A percentile compares a stretch with the other conserved stretches of the same genome.
These are phyloP conservation scores for Tubulanus polymorphus DNA, from an alignment of 2,888 invertebrate species.

Conservation along the genomic window DNA sequence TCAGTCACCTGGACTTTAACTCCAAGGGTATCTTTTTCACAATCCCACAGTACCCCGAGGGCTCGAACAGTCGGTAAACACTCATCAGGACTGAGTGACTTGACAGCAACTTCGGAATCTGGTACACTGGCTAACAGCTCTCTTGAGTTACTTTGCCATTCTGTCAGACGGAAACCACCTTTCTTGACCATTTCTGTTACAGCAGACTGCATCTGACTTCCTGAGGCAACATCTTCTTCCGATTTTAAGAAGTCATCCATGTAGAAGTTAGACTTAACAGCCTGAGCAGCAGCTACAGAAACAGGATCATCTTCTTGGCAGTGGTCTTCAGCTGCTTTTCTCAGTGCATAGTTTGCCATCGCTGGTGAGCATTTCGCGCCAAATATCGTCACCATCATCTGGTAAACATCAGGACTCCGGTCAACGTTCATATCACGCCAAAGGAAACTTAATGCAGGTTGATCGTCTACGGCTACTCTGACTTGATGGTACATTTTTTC, in stretches of 20 bases:
- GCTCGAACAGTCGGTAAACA: slow-evolving; percentile 4
- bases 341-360: slow-evolving; percentile 18
- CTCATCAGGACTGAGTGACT: slow-evolving; percentile 3
- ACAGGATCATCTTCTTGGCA: not conserved
- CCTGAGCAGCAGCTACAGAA: not conserved
- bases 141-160: slow-evolving; percentile 10
- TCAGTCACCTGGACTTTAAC: slow-evolving; percentile 1
- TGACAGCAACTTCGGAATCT: slow-evolving; percentile 1
- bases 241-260: slow-evolving; percentile 6
- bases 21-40: slow-evolving; percentile 4
- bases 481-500: slow-evolving; percentile 11
- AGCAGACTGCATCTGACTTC: not conserved
- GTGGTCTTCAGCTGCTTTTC: not conserved
- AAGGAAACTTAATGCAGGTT: slow-evolving; percentile 8
- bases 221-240: not conserved
- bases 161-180: slow-evolving; percentile 9
- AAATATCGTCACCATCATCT: slow-evolving; percentile 21
- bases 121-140: slow-evolving; percentile 8
- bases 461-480: slow-evolving; percentile 2
- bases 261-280: not conserved
- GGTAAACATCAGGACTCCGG: slow-evolving; percentile 10
- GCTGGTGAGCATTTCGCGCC: slow-evolving; percentile 24
- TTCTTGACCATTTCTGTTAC: not conserved
- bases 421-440: slow-evolving; percentile 7
- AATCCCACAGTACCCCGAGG: slow-evolving; percentile 12